Percentiles rank a stretch among this genome's conserved stretches.
Evolutionary conservation across 1,140 invertebrate species (phyloP).

Genomic region (Heliothis virescens): DNA sequence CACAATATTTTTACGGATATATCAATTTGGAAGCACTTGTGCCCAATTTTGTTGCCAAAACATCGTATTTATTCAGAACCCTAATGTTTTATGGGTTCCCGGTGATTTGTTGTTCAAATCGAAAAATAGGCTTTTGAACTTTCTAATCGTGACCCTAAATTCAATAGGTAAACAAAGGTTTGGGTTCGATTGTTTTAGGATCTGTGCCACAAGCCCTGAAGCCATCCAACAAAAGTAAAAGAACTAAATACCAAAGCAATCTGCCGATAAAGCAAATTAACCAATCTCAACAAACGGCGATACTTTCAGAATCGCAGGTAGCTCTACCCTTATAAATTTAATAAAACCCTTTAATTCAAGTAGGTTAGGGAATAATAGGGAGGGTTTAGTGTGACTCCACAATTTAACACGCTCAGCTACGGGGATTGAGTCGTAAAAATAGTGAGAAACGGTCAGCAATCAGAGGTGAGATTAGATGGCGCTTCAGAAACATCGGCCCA

Average conservation of each 20-base stretch:
- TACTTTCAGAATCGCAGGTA: constrained; percentile 43
- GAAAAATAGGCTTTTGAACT: neutral
- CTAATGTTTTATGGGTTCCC: neutral
- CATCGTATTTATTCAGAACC: neutral
- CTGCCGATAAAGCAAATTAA: constrained; percentile 36
- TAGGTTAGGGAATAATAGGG: constrained; percentile 53
- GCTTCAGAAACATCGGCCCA: constrained; percentile 37
- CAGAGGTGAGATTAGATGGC: constrained; percentile 73
- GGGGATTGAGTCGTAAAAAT: constrained; percentile 75
- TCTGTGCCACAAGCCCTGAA: neutral
- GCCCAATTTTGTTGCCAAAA: neutral
- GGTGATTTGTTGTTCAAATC: neutral
- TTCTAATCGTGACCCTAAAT: neutral
- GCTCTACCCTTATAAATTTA: constrained; percentile 56
- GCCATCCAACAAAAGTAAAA: constrained; percentile 26
- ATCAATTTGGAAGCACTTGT: constrained; percentile 32
- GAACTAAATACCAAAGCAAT: constrained; percentile 4
- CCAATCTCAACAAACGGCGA: constrained; percentile 19
- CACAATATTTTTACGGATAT: constrained; percentile 25
- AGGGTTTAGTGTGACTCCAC: constrained; percentile 55
- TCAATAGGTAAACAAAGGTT: neutral
- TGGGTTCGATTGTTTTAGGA: neutral
- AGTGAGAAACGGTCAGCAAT: constrained; percentile 71
- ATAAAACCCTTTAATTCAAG: constrained; percentile 56
- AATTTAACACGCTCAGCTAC: constrained; percentile 66